Conservation (phyloP, 2,797 vertebrate species). For the Peromyscus attwateri region DNA sequence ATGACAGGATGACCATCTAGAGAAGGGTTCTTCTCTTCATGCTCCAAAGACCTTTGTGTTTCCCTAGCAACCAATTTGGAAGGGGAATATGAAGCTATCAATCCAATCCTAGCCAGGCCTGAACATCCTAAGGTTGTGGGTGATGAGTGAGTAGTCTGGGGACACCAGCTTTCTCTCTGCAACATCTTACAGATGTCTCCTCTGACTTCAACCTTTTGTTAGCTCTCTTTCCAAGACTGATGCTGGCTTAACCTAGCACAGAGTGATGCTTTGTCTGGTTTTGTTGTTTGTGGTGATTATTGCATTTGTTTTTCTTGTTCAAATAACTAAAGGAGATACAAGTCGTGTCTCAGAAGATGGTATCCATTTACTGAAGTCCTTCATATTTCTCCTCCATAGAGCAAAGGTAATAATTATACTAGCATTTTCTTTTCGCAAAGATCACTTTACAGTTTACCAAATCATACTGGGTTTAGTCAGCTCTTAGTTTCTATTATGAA, state of each 20-base stretch:
- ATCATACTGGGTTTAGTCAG: neutral
- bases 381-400: neutral
- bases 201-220: neutral
- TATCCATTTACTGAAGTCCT: neutral
- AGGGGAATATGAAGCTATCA: neutral
- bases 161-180: neutral
- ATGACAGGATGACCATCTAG: neutral
- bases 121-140: neutral
- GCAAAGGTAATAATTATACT: neutral
- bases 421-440: neutral
- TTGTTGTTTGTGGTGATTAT: neutral
- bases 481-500: neutral
- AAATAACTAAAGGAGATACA: neutral
- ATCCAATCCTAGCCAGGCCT: neutral
- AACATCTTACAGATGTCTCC: neutral
- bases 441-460: neutral
- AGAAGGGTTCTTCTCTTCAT: neutral
- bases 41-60: neutral
- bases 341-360: neutral
- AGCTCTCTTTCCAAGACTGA: neutral
- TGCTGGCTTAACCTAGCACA: too few relatives aligned
- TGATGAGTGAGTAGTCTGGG: neutral
- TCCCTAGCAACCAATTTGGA: neutral
- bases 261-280: neutral
- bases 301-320: conserved; percentile 16